Conservation (phyloP, 92 coral and sea anemone species). For the Palythoa caribaeorum region DNA sequence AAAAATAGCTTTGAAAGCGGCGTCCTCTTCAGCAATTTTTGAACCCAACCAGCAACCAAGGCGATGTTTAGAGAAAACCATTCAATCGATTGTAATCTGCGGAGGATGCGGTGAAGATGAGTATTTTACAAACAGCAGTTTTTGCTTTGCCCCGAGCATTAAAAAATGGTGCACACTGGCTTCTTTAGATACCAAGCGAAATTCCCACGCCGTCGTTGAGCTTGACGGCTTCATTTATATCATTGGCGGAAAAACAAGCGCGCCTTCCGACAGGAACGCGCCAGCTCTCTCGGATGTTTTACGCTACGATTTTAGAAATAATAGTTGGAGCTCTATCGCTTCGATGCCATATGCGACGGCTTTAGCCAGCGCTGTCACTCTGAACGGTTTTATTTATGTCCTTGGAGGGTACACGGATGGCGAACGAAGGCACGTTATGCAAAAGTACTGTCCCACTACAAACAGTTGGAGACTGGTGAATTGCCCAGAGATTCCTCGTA, state of each 20-base stretch:
- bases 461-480: conserved; percentile 24
- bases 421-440: neutral
- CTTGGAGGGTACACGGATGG: neutral
- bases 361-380: neutral
- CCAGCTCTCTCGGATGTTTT: neutral
- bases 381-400: neutral
- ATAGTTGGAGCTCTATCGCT: conserved; percentile 20
- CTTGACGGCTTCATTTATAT: conserved; percentile 28
- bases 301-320: conserved; percentile 32
- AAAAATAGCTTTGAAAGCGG: conserved; percentile 24
- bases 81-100: conserved; percentile 10
- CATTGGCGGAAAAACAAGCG: conserved; percentile 13
- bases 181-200: neutral
- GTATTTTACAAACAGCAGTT: neutral
- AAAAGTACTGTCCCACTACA: conserved; percentile 24
- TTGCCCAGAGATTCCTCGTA: conserved; percentile 9
- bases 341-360: conserved; percentile 14
- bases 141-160: conserved; percentile 14
- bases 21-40: neutral
- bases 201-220: conserved; percentile 7
- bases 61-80: conserved; percentile 7
- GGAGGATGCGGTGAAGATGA: conserved; percentile 26
- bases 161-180: conserved; percentile 31
- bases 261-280: neutral
- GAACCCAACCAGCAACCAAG: neutral